Evolutionary conservation across 2,888 invertebrate genomes (phyloP).

Genomic region (Terebella lapidaria): DNA sequence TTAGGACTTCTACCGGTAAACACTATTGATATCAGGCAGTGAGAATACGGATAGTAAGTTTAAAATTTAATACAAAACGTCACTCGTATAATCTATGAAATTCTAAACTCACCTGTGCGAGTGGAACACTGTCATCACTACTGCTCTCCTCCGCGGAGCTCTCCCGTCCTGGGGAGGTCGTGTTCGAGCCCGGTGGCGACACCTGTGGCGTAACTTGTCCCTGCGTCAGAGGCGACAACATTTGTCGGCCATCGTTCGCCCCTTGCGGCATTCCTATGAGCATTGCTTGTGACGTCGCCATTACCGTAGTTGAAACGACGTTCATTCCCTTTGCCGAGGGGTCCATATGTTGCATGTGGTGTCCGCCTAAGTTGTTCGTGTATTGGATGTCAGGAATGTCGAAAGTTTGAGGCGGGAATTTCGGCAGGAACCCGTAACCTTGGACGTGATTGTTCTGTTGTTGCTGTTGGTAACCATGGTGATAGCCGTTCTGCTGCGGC

Average conservation of each 20-base stretch:
- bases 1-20: too few relatives aligned
- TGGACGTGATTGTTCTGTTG: background rate
- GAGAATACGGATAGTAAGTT: too few relatives aligned
- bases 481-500: background rate
- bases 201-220: background rate
- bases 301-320: background rate
- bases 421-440: slow-evolving; percentile 29
- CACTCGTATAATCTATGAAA: too few relatives aligned
- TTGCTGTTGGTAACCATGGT: background rate
- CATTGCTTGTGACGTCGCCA: background rate
- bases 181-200: background rate
- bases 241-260: background rate
- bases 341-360: too few relatives aligned
- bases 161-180: slow-evolving; percentile 54
- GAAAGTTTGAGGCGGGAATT: slow-evolving; percentile 48
- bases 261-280: background rate
- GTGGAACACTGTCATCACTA: slow-evolving; percentile 62
- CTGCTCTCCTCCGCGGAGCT: slow-evolving; percentile 73
- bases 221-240: background rate
- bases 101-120: slow-evolving; percentile 48
- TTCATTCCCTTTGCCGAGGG: background rate
- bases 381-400: slow-evolving; percentile 44
- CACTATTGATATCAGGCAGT: too few relatives aligned
- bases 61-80: too few relatives aligned
- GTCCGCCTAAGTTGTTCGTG: background rate